These are phyloP conservation scores for Argentina silus DNA, from an alignment of 2,797 vertebrate genomes.

Conservation along the genomic window DNA sequence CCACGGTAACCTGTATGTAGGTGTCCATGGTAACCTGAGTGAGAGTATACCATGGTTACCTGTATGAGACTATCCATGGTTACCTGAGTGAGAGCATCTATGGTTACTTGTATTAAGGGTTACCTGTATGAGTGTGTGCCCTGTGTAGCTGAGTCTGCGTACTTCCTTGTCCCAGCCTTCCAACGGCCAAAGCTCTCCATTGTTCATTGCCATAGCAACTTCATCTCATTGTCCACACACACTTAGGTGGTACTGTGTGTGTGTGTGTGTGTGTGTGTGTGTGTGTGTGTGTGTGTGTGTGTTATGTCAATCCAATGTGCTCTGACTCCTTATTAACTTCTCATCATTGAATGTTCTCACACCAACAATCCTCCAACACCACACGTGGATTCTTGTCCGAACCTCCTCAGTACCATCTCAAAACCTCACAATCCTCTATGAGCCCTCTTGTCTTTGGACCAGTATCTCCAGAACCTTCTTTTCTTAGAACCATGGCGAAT, in stretches of 20 bases:
- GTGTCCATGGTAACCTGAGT: too few relatives aligned
- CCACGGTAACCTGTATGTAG: too few relatives aligned
- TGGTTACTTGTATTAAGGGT: neutral
- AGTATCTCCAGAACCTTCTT: neutral
- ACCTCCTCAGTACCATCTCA: neutral
- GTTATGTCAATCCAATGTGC: too few relatives aligned
- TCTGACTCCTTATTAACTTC: too few relatives aligned
- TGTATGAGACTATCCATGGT: constrained; percentile 20
- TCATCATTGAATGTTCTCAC: too few relatives aligned
- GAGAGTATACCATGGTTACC: too few relatives aligned
- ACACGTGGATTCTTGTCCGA: neutral
- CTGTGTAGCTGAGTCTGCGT: constrained; percentile 26
- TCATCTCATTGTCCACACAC: constrained; percentile 2
- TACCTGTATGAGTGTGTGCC: constrained; percentile 44
- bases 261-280: neutral
- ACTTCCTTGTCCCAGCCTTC: constrained; percentile 20
- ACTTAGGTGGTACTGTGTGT: neutral
- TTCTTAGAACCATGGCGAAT: neutral
- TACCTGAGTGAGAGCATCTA: neutral
- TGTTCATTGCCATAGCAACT: constrained; percentile 21
- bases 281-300: too few relatives aligned
- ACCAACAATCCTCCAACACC: neutral
- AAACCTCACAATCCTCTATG: neutral
- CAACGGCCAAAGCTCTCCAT: neutral
- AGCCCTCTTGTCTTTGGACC: neutral